Evolutionary conservation across 2,113 vertebrate genomes (phyloP).

Genomic region (Felis catus): F.catus_Fca126_mat1.0 CM031418.1:136803501-136804000

Average conservation of each 20-base stretch:
- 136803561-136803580: rapidly evolving
- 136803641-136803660: background rate
- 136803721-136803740: rapidly evolving
- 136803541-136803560: background rate
- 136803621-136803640: background rate
- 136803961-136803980: background rate
- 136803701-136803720: rapidly evolving
- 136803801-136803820: rapidly evolving
- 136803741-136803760: rapidly evolving
- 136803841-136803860: background rate
- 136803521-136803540: background rate
- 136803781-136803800: rapidly evolving
- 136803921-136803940: background rate
- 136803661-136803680: background rate
- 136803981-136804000: background rate
- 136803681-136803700: rapidly evolving
- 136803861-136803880: background rate
- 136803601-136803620: background rate
- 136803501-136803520: rapidly evolving
- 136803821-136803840: background rate
- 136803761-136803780: rapidly evolving
- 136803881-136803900: background rate
- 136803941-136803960: background rate
- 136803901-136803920: too few relatives aligned
- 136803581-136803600: background rate